Conservation (phyloP, 1,140 invertebrate genomes). For the Eufriesea mexicana region DNA sequence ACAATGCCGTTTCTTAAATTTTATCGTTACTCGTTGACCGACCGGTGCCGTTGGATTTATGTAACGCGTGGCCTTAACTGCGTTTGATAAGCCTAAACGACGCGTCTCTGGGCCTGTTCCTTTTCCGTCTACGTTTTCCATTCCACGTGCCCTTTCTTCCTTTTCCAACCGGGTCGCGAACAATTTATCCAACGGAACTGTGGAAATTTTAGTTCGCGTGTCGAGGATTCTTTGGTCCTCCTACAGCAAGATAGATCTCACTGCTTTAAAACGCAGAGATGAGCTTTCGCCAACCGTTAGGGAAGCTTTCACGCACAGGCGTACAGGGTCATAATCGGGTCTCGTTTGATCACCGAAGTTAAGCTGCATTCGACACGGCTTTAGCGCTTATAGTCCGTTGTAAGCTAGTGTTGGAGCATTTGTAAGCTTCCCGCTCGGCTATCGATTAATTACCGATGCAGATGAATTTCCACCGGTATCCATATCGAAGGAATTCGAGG, state of each 20-base stretch:
- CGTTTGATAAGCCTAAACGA: slow-evolving; percentile 56
- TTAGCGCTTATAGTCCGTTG: neutral
- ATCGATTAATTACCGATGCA: too few species aligned
- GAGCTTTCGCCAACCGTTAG: neutral
- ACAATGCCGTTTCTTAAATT: slow-evolving; percentile 70
- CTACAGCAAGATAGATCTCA: too few species aligned
- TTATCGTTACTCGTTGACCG: slow-evolving; percentile 65
- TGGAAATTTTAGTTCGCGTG: too few species aligned
- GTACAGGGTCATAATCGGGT: slow-evolving; percentile 13
- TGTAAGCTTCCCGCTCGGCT: neutral
- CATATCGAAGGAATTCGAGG: too few species aligned
- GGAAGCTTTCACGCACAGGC: neutral
- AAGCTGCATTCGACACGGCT: slow-evolving; percentile 26
- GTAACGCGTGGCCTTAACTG: slow-evolving; percentile 61
- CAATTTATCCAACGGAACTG: too few species aligned
- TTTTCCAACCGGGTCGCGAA: too few species aligned
- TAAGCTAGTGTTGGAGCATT: slow-evolving; percentile 6
- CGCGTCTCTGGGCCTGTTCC: slow-evolving; percentile 8
- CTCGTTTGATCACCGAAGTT: slow-evolving; percentile 28
- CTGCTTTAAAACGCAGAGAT: neutral
- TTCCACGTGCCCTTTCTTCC: neutral
- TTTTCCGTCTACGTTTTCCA: neutral
- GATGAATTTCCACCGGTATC: too few species aligned
- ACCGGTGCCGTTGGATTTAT: slow-evolving; percentile 62
- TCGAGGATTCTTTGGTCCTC: too few species aligned